These are phyloP conservation scores for Anthophora plumipes DNA, from an alignment of 2,888 invertebrate species.

Conservation along the genomic window DNA sequence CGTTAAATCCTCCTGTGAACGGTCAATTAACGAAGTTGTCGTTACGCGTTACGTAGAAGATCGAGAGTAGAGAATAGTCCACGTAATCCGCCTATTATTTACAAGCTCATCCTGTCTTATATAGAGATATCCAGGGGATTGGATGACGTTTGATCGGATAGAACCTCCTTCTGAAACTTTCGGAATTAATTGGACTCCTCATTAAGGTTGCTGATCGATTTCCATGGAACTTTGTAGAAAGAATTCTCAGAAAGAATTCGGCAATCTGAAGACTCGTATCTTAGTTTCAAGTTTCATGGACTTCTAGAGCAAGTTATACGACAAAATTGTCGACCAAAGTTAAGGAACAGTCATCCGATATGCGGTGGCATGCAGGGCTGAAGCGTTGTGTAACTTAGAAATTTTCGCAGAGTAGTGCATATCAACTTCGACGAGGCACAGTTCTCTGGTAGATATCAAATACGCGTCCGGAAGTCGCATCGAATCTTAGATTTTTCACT, in stretches of 20 bases:
- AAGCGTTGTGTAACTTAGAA: no score
- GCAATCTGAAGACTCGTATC: neutral
- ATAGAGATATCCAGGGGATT: neutral
- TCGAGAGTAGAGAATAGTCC: neutral
- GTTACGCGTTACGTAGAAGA: conserved; percentile 2
- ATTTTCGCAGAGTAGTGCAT: no score
- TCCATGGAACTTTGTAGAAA: neutral
- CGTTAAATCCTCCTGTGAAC: neutral
- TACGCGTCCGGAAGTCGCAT: no score
- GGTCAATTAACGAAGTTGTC: neutral
- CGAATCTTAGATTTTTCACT: no score
- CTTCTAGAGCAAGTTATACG: no score
- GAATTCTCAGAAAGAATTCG: neutral
- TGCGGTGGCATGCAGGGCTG: no score
- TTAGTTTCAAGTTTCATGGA: neutral
- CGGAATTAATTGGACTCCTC: neutral
- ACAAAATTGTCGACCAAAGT: no score
- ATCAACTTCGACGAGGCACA: no score
- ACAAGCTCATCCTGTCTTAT: neutral
- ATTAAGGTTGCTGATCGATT: neutral
- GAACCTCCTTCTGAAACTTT: neutral
- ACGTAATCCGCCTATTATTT: conserved; percentile 18
- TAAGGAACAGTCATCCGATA: no score
- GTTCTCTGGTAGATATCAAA: no score
- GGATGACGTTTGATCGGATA: neutral